These are phyloP conservation scores for Cosmorhoe ocellata DNA, from an alignment of 2,888 invertebrate species.

Conservation along the genomic window DNA sequence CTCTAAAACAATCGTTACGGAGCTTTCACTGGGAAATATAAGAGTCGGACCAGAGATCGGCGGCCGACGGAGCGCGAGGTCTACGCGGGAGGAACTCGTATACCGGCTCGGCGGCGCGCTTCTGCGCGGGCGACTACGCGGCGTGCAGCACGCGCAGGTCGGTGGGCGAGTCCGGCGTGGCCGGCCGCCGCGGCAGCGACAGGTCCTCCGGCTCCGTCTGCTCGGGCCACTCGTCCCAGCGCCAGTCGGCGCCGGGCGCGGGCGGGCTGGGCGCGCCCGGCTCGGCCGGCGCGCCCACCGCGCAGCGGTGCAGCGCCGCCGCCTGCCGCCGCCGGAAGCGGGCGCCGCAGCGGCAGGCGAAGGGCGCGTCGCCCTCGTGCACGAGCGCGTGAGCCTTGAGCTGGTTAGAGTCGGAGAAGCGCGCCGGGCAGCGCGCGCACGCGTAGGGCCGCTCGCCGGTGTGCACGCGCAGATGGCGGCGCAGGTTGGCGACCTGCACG, in stretches of 20 bases:
- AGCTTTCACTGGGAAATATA: conserved; percentile 10
- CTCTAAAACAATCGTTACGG: neutral
- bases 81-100: conserved; percentile 89
- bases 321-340: conserved; percentile 94
- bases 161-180: conserved; percentile 76
- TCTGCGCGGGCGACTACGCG: conserved; percentile 67
- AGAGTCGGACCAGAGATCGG: conserved; percentile 30
- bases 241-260: conserved; percentile 68
- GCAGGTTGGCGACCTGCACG: conserved; percentile 95
- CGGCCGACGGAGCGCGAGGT: conserved; percentile 57
- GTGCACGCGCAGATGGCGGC: conserved; percentile 94
- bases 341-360: conserved; percentile 90
- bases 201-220: conserved; percentile 96
- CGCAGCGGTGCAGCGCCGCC: conserved; percentile 92
- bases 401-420: conserved; percentile 96
- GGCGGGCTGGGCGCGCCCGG: conserved; percentile 75
- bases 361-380: conserved; percentile 95
- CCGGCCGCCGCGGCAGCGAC: conserved; percentile 85
- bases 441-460: conserved; percentile 95
- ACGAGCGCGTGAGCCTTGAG: conserved; percentile 94
- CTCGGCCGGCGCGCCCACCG: conserved; percentile 66
- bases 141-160: conserved; percentile 78
- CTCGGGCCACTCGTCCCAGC: conserved; percentile 85
- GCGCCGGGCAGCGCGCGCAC: conserved; percentile 92
- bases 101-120: conserved; percentile 81